A percentile compares a stretch with the other conserved stretches of the same genome.
These are phyloP conservation scores for Drosophila leonis DNA, from an alignment of 2,888 invertebrate genomes.

Conservation along the genomic window DNA sequence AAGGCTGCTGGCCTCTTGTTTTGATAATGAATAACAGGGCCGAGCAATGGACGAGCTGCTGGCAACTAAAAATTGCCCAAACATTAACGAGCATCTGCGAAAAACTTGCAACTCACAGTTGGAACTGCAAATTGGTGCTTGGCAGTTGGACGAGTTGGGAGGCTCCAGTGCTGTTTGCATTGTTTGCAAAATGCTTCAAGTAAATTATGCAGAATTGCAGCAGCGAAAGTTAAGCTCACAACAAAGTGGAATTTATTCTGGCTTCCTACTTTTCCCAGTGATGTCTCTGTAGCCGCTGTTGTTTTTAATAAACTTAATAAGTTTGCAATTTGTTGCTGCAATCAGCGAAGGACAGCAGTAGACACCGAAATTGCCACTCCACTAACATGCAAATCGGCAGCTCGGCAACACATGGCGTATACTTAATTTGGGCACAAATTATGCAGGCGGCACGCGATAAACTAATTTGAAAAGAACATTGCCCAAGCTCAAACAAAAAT, in stretches of 20 bases:
- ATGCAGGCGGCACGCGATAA: conserved; percentile 62
- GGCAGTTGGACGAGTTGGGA: conserved; percentile 8
- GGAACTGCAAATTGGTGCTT: conserved; percentile 33
- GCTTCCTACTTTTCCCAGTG: conserved; percentile 45
- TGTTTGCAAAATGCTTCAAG: conserved; percentile 72
- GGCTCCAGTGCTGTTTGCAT: conserved; percentile 48
- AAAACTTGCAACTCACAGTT: conserved; percentile 66
- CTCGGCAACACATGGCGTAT: conserved; percentile 68
- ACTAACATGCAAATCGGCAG: conserved; percentile 63
- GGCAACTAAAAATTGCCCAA: conserved; percentile 51
- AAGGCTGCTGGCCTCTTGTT: conserved; percentile 40
- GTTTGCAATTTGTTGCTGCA: conserved; percentile 75
- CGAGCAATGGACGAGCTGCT: conserved; percentile 6
- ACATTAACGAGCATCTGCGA: conserved; percentile 75
- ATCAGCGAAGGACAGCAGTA: conserved; percentile 59
- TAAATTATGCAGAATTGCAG: conserved; percentile 76
- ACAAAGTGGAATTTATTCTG: conserved; percentile 65
- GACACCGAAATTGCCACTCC: conserved; percentile 35
- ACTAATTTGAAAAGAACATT: conserved; percentile 53
- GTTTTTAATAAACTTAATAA: conserved; percentile 79
- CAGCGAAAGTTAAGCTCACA: conserved; percentile 70
- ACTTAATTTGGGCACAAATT: conserved; percentile 60
- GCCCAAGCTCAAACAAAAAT: conserved; percentile 33
- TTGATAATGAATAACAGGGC: conserved; percentile 61
- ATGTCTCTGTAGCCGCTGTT: conserved; percentile 62